These are phyloP conservation scores for Melanocharis versteri DNA, from an alignment of 2,113 vertebrate species.

Conservation along the genomic window DNA sequence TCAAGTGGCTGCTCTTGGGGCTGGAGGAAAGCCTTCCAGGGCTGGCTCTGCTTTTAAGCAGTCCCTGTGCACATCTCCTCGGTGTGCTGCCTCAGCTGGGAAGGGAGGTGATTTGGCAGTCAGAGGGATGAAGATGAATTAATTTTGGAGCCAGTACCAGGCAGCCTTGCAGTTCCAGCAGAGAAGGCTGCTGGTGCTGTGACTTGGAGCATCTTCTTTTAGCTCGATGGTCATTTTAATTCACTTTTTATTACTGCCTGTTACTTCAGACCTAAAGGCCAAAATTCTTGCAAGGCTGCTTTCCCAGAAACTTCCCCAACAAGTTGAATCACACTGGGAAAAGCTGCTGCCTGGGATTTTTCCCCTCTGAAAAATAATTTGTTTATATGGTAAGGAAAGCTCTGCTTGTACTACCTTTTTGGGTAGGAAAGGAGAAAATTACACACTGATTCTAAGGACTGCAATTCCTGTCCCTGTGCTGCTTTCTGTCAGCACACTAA, in stretches of 20 bases:
- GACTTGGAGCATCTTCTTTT: background rate
- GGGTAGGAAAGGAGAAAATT: background rate
- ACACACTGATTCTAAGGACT: background rate
- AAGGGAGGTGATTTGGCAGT: accelerated
- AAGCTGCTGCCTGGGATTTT: background rate
- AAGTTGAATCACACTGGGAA: background rate
- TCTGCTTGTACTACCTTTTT: background rate
- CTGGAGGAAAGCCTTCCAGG: background rate
- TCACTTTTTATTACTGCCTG: background rate
- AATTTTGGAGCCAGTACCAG: background rate
- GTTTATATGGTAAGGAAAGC: background rate
- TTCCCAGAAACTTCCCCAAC: background rate
- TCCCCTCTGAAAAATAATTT: background rate
- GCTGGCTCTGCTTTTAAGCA: background rate
- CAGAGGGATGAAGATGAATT: background rate
- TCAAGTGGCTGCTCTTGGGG: accelerated
- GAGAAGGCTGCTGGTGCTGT: background rate
- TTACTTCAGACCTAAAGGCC: background rate
- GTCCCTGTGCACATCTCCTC: background rate
- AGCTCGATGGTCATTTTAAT: background rate
- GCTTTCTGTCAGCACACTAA: background rate
- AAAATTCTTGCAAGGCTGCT: background rate
- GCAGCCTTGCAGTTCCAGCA: background rate
- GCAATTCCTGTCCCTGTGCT: background rate
- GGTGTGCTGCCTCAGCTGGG: accelerated